Evolutionary conservation across 2,113 vertebrate genomes (phyloP).

Genomic region (Delphinapterus leucas): DNA sequence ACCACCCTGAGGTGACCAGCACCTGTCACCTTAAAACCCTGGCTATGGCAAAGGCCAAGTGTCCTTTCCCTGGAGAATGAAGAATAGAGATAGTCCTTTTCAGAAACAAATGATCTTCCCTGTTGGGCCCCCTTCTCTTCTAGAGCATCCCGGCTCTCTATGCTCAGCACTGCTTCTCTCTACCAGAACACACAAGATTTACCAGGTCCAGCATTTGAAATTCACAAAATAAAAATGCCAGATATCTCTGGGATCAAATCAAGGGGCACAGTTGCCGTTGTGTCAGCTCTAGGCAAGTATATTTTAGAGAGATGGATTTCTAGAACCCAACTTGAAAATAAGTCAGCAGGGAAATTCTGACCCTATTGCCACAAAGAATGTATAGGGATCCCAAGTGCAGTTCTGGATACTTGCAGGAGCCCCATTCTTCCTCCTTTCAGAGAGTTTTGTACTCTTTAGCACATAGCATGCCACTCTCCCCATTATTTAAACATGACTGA

Average conservation of each 20-base stretch:
- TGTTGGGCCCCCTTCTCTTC: not conserved
- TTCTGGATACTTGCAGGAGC: not conserved
- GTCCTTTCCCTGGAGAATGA: not conserved
- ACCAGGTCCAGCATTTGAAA: not conserved
- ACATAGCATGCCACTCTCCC: not conserved
- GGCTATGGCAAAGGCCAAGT: not conserved
- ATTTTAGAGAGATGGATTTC: not conserved
- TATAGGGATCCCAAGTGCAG: not conserved
- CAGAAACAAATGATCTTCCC: not conserved
- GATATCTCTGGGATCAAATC: not conserved
- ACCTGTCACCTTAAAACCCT: not conserved
- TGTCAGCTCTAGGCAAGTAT: not conserved
- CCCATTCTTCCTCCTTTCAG: not conserved
- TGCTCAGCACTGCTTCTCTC: not conserved
- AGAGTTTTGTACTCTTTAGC: conserved; percentile 12
- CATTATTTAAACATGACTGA: conserved; percentile 49
- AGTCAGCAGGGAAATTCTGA: not conserved
- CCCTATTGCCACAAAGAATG: not conserved
- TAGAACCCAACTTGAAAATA: not conserved
- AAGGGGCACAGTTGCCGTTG: not conserved
- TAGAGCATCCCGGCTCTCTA: not conserved
- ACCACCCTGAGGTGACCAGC: not conserved
- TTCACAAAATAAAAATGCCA: not conserved
- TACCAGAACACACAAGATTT: not conserved
- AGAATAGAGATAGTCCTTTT: not conserved